Percentiles rank a stretch among this genome's conserved stretches.
Evolutionary conservation across 2,797 vertebrate species (phyloP).

Genomic region (Spea hammondii): DNA sequence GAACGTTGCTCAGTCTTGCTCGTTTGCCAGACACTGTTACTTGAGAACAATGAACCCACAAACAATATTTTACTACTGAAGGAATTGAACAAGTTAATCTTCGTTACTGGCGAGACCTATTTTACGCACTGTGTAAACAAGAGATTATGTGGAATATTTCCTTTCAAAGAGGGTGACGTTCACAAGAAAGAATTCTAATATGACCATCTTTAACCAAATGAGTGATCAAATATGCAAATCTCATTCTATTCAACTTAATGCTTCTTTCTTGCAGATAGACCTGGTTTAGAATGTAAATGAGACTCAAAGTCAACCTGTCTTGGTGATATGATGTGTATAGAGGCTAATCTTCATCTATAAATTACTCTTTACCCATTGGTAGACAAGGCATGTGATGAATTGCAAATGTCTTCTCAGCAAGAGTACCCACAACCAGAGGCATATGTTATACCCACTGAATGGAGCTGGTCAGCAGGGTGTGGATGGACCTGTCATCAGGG

Average conservation of each 20-base stretch:
- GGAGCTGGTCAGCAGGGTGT: no score
- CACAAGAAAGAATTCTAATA: neutral
- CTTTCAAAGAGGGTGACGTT: neutral
- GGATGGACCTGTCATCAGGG: no score
- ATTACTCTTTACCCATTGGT: no score
- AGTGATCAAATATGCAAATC: neutral
- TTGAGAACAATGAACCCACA: neutral
- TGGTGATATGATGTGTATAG: no score
- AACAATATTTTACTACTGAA: conserved; percentile 1
- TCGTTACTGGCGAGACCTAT: conserved; percentile 58
- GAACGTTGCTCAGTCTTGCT: neutral
- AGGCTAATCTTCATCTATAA: no score
- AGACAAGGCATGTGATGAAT: no score
- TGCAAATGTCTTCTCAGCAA: no score
- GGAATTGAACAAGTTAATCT: conserved; percentile 1
- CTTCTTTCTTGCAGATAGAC: no score
- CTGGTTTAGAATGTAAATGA: no score
- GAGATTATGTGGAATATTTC: neutral
- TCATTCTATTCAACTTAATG: neutral
- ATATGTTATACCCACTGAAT: no score
- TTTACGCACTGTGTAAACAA: neutral
- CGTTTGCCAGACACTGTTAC: conserved; percentile 7
- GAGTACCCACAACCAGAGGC: no score
- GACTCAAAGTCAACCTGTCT: no score
- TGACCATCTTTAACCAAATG: neutral